phyloP scores from a whole-genome alignment of 92 coral and sea anemone species.

The Phymanthus crucifer region DNA sequence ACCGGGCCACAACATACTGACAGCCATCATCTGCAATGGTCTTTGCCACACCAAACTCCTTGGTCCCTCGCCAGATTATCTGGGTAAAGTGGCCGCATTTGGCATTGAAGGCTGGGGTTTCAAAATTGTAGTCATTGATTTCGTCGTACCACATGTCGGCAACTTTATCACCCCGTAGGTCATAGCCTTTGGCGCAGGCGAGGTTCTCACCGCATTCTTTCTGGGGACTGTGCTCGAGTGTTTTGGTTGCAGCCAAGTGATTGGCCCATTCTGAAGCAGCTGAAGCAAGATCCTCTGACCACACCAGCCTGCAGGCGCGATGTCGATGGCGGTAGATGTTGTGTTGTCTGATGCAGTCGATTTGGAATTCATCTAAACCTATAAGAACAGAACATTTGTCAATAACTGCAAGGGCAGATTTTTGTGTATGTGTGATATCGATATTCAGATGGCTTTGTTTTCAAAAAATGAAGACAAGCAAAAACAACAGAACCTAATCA shows the following conservation, averaged over 20 bases:
- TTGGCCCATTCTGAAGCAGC: conserved; percentile 70
- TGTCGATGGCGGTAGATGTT: conserved; percentile 87
- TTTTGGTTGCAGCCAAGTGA: conserved; percentile 59
- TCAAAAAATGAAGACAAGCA: not conserved
- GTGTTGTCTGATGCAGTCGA: conserved; percentile 85
- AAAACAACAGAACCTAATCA: not conserved
- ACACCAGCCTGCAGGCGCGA: conserved; percentile 65
- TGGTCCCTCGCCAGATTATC: conserved; percentile 74
- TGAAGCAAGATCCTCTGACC: conserved; percentile 78
- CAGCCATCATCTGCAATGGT: conserved; percentile 66
- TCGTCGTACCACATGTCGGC: conserved; percentile 87
- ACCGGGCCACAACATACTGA: conserved; percentile 87
- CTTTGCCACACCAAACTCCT: conserved; percentile 81
- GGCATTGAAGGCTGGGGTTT: conserved; percentile 78
- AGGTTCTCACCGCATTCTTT: conserved; percentile 69
- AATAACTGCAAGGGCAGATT: not conserved
- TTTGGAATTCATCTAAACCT: conserved; percentile 79
- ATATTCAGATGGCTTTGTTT: not conserved
- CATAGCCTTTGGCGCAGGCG: conserved; percentile 50
- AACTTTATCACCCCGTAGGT: conserved; percentile 56
- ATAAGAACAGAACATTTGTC: conserved; percentile 4
- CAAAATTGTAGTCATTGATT: conserved; percentile 75
- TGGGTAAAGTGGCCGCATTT: conserved; percentile 85
- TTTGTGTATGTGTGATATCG: not conserved
- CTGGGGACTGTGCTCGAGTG: conserved; percentile 58